Base-by-base conservation (phyloP, 92 coral and sea anemone genomes). In the Epizoanthus ramosus region DNA sequence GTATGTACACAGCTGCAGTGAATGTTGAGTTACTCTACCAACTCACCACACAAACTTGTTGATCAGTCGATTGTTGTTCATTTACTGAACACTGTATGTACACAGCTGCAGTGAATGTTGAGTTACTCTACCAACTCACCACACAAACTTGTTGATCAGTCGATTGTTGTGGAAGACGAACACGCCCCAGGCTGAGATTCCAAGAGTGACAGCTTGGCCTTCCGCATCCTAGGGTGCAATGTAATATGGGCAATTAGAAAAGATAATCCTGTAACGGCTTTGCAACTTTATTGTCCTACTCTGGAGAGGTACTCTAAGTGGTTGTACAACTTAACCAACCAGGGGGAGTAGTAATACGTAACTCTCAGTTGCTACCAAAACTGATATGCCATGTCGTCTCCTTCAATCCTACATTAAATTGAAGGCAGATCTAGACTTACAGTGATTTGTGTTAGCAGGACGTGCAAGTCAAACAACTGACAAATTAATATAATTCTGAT, bases 121-220 rank as follows among this genome's bases (percentile, higher is more conserved):
- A 60, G 19, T 21, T 21, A 37, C 35, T n/a, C 37, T 6, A 33
- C 12, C 19, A 59, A 41, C 93, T 54, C 81, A 96, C 99, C 99
- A 94, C 9, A 94, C 92, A 70, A 97, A 97, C 84, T 89, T 92
- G 89, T 92, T 93, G 88, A 97, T 97, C 57, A 92, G 90, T 77
- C 99, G 83, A 80, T 83, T 94, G 85, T 95, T 95, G 85, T 93
- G 96, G 79, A 92, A 97, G 41, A 97, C 86, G 72, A 92, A 91
- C 39, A 97, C 89, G 28, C 98, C 99, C 98, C 98, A 87, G 22
- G 98, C 98, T 10, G 99, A 97, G 9, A 97, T 91, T n/a, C 98
- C 99, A 19, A 97, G 84, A 37, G 92, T 92, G 14, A 97, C 99
- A 45, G 93, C 82, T 81, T 97, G 98, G 12, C 97, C 93, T 70